phyloP scores from a whole-genome alignment of 1,140 invertebrate species.

The Melanaphis sacchari region DNA sequence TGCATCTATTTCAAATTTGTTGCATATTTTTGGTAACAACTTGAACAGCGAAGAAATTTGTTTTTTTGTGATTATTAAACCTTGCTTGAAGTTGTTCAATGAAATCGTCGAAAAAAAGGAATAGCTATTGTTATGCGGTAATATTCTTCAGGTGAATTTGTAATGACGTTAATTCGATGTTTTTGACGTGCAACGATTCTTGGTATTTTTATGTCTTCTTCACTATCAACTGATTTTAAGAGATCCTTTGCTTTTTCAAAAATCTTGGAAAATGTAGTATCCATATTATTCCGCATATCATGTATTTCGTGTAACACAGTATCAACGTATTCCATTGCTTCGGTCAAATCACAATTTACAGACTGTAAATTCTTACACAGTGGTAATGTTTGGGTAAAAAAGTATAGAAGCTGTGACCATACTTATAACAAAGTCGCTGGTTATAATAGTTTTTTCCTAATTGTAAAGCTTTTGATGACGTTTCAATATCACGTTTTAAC shows the following conservation, averaged over 20 bases:
- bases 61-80: too few species aligned
- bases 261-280: neutral
- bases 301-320: too few species aligned
- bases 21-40: neutral
- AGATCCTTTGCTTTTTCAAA: neutral
- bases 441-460: slow-evolving; percentile 6
- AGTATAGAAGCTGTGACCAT: neutral
- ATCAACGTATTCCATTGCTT: too few species aligned
- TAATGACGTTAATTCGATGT: neutral
- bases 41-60: neutral
- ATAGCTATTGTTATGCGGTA: neutral
- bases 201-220: neutral
- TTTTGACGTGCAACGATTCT: neutral
- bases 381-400: neutral
- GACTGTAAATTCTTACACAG: neutral
- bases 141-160: slow-evolving; percentile 8
- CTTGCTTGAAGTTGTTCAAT: neutral
- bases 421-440: neutral
- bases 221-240: neutral
- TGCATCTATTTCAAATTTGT: neutral
- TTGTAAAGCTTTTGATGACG: slow-evolving; percentile 12
- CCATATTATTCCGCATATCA: too few species aligned
- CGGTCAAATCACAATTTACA: neutral
- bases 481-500: neutral
- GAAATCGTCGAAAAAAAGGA: neutral